Conservation (phyloP, 1,140 invertebrate species). For the Pseudomyrmex pallidus region DNA sequence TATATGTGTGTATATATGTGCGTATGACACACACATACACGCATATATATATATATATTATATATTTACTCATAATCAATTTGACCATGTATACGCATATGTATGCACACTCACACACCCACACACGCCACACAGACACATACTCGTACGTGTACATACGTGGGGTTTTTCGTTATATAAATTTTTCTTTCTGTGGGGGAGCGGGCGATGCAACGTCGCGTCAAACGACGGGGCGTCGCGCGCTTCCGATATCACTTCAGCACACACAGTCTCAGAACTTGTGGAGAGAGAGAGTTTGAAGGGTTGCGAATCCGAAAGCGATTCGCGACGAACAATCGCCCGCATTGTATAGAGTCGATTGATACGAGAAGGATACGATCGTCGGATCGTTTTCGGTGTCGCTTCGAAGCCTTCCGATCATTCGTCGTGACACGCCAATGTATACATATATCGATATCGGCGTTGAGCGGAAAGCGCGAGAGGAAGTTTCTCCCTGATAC, state of each 20-base stretch:
- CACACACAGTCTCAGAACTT: conserved; percentile 12
- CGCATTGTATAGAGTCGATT: background rate
- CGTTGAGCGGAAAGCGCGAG: conserved; percentile 29
- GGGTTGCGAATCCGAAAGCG: conserved; percentile 8
- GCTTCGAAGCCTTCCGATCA: background rate
- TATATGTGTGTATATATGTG: conserved; percentile 40
- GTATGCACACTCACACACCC: background rate
- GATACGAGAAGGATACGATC: background rate
- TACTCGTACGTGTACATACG: background rate
- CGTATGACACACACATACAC: background rate
- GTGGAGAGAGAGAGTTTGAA: conserved; percentile 22
- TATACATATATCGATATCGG: conserved; percentile 14
- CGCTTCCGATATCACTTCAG: background rate
- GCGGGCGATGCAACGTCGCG: conserved; percentile 32
- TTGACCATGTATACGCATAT: background rate
- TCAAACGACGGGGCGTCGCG: conserved; percentile 34
- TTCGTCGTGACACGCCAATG: background rate
- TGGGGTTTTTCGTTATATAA: no score
- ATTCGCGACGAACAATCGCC: background rate
- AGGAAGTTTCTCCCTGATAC: background rate
- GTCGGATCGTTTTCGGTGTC: background rate
- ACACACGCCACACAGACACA: background rate
- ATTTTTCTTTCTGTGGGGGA: conserved; percentile 17
- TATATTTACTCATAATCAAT: background rate
- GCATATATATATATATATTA: conserved; percentile 23